phyloP scores from a whole-genome alignment of 2,797 vertebrate species.

The Hemitrygon akajei region DNA sequence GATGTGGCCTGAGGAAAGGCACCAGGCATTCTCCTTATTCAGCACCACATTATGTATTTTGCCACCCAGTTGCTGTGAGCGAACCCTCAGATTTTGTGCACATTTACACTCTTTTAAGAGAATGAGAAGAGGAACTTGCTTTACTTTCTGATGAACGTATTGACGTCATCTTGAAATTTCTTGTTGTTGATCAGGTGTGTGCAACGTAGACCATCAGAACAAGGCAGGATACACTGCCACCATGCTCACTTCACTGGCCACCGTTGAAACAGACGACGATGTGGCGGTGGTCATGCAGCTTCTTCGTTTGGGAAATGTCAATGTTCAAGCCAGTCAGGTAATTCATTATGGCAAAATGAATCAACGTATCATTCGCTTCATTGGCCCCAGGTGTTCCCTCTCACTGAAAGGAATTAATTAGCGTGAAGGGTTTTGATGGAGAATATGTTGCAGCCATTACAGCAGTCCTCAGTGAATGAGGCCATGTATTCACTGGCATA shows the following conservation, averaged over 20 bases:
- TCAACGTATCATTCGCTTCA: background rate
- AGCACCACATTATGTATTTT: background rate
- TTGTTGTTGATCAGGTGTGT: constrained; percentile 62
- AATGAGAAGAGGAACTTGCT: background rate
- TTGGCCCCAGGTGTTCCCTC: background rate
- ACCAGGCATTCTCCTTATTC: background rate
- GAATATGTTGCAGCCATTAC: background rate
- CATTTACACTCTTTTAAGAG: background rate
- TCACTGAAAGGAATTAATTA: constrained; percentile 2
- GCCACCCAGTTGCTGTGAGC: background rate
- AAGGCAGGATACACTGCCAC: constrained; percentile 88
- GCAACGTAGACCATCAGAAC: constrained; percentile 83
- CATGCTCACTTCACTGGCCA: constrained; percentile 86
- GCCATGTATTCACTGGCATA: background rate
- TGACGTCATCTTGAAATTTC: background rate
- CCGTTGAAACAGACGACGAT: constrained; percentile 74
- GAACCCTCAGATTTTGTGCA: background rate
- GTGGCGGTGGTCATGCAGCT: constrained; percentile 85
- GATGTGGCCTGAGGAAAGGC: too few species aligned
- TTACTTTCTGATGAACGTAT: background rate
- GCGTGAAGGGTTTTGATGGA: background rate
- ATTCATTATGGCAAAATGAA: background rate
- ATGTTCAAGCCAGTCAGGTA: constrained; percentile 83
- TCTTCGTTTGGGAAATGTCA: constrained; percentile 77
- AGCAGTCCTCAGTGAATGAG: background rate